Percentiles rank a stretch among this genome's conserved stretches.
Evolutionary conservation across 2,797 vertebrate species (phyloP).

Genomic region (Miichthys miiuy): DNA sequence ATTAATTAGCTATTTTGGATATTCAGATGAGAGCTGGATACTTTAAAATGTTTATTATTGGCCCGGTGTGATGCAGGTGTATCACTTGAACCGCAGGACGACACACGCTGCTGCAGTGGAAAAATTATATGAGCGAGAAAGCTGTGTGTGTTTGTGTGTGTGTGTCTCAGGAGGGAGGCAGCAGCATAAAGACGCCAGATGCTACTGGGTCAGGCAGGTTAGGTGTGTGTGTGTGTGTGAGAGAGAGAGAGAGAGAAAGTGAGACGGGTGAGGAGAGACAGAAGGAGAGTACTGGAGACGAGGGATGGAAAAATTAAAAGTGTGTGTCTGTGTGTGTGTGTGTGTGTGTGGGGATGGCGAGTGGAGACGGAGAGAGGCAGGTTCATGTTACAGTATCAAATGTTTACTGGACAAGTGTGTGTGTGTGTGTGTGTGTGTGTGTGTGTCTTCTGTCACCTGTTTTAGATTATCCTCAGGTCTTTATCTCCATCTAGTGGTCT

Average conservation of each 20-base stretch:
- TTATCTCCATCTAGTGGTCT: constrained; percentile 68
- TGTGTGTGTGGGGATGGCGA: constrained; percentile 58
- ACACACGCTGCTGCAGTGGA: constrained; percentile 36
- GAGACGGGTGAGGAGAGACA: constrained; percentile 49
- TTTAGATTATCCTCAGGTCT: constrained; percentile 27
- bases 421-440: constrained; percentile 35
- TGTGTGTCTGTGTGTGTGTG: constrained; percentile 32
- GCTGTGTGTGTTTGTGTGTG: constrained; percentile 38
- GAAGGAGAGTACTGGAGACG: constrained; percentile 30
- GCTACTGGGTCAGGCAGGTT: constrained; percentile 69
- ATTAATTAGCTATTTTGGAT: neutral
- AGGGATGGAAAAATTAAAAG: constrained; percentile 54
- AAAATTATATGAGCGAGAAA: constrained; percentile 47
- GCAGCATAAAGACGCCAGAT: constrained; percentile 73
- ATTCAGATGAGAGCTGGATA: neutral
- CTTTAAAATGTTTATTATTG: neutral
- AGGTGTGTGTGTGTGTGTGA: constrained; percentile 23
- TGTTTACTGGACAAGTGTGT: constrained; percentile 46
- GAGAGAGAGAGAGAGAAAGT: constrained; percentile 38
- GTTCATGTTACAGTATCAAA: constrained; percentile 70
- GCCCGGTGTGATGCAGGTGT: constrained; percentile 3
- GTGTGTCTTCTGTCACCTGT: constrained; percentile 5
- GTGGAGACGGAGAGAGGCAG: constrained; percentile 43
- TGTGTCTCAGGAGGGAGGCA: constrained; percentile 64
- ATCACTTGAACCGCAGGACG: constrained; percentile 9